A percentile compares a stretch with the other conserved stretches of the same genome.
These are phyloP conservation scores for Bembecia ichneumoniformis DNA, from an alignment of 2,888 invertebrate genomes.

Conservation along the genomic window DNA sequence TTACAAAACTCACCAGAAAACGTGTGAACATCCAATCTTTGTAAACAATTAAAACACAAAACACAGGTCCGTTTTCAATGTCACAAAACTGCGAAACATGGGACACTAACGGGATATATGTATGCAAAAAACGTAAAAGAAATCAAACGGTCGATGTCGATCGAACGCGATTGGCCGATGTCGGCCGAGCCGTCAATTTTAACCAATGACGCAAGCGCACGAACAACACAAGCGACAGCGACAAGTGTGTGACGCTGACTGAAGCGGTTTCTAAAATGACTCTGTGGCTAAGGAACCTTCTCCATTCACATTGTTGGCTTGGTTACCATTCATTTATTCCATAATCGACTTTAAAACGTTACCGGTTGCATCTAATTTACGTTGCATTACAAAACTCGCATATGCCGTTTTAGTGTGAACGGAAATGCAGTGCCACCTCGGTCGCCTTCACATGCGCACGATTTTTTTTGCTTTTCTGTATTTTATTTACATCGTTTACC, in stretches of 20 bases:
- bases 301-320: constrained; percentile 55
- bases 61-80: constrained; percentile 33
- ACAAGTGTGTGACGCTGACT: constrained; percentile 54
- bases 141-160: constrained; percentile 45
- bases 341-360: constrained; percentile 10
- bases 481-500: constrained; percentile 35
- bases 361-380: too few species aligned
- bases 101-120: constrained; percentile 49
- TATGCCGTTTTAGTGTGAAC: constrained; percentile 17
- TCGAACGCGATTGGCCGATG: constrained; percentile 54
- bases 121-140: constrained; percentile 52
- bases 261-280: constrained; percentile 58
- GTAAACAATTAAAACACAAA: constrained; percentile 16
- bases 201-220: constrained; percentile 31
- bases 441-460: constrained; percentile 64
- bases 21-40: constrained; percentile 59
- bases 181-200: constrained; percentile 40
- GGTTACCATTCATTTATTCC: constrained; percentile 14
- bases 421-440: constrained; percentile 43
- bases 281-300: constrained; percentile 43
- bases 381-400: too few species aligned
- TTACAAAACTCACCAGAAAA: constrained; percentile 42
- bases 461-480: constrained; percentile 54
- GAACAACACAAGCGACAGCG: constrained; percentile 38
- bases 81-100: constrained; percentile 34